A percentile compares a stretch with the other conserved stretches of the same genome.
These are phyloP conservation scores for Cremastinae sp. DNA, from an alignment of 2,888 invertebrate genomes.

Conservation along the genomic window DNA sequence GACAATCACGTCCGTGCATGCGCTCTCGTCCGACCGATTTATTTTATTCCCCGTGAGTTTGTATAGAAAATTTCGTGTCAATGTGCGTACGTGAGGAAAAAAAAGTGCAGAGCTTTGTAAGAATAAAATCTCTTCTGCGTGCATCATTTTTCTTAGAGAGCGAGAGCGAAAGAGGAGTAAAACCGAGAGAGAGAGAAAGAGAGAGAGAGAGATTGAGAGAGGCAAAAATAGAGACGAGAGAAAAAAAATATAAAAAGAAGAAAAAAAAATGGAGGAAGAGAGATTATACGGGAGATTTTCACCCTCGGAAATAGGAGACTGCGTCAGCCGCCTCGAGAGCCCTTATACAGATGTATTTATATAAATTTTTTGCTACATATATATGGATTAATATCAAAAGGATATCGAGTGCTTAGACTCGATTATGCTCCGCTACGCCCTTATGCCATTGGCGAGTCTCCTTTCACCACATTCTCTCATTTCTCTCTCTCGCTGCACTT, in stretches of 20 bases:
- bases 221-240: no score
- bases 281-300: constrained; percentile 43
- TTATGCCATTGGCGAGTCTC: not conserved
- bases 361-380: not conserved
- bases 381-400: constrained; percentile 6
- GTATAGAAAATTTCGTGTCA: not conserved
- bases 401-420: not conserved
- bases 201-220: not conserved
- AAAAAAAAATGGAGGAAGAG: constrained; percentile 1
- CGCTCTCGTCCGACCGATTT: not conserved
- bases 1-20: constrained; percentile 32
- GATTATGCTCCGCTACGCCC: constrained; percentile 12
- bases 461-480: constrained; percentile 12
- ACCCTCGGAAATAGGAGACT: constrained; percentile 51
- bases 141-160: constrained; percentile 41
- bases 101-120: constrained; percentile 21
- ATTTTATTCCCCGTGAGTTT: no score
- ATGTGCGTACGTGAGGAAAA: not conserved
- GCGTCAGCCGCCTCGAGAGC: constrained; percentile 27
- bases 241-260: no score
- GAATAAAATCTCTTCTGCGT: constrained; percentile 22
- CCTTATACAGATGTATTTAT: constrained; percentile 9
- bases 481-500: no score
- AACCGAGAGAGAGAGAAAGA: constrained; percentile 8
- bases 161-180: not conserved